These are phyloP conservation scores for Ciona savignyi DNA, from an alignment of 23 tunicate genomes.

Conservation along the genomic window DNA sequence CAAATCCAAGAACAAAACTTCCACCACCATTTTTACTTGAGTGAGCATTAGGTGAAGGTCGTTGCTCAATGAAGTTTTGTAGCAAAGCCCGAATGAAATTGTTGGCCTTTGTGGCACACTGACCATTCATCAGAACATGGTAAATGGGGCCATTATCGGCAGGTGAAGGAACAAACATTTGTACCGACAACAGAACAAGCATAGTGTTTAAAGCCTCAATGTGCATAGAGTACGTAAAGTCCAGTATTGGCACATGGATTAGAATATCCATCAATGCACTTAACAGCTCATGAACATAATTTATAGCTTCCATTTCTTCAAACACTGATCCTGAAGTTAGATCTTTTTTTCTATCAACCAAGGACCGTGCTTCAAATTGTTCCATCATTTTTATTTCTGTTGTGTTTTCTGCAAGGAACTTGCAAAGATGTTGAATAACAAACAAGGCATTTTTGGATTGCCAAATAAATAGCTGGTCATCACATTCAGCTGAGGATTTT, in stretches of 20 bases:
- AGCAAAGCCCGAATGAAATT: slow-evolving; percentile 40
- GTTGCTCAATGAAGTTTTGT: slow-evolving; percentile 71
- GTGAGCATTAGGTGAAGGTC: slow-evolving; percentile 26
- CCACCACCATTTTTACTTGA: slow-evolving; percentile 30
- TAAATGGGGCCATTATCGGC: slow-evolving; percentile 26
- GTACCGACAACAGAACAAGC: slow-evolving; percentile 55
- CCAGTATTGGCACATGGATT: slow-evolving; percentile 44
- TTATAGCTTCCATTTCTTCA: slow-evolving; percentile 3
- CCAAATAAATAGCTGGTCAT: slow-evolving; percentile 87
- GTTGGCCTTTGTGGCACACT: slow-evolving; percentile 14
- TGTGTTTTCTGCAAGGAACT: slow-evolving; percentile 79
- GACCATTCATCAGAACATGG: slow-evolving; percentile 3
- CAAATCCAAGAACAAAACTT: slow-evolving; percentile 72
- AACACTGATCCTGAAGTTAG: slow-evolving; percentile 44
- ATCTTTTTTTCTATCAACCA: slow-evolving; percentile 62
- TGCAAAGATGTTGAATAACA: slow-evolving; percentile 71
- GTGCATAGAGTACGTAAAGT: slow-evolving; percentile 53
- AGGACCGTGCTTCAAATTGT: slow-evolving; percentile 73
- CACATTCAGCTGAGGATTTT: slow-evolving; percentile 80
- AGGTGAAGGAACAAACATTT: slow-evolving; percentile 64
- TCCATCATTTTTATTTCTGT: slow-evolving; percentile 80
- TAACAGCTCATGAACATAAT: slow-evolving; percentile 31
- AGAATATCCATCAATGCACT: slow-evolving; percentile 42
- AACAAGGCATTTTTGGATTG: slow-evolving; percentile 70
- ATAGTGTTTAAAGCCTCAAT: slow-evolving; percentile 60